Evolutionary conservation across 2,888 invertebrate species (phyloP), one percentile per base, ranked within the genome.

Genomic region (Drosophila aldrichi): DNA sequence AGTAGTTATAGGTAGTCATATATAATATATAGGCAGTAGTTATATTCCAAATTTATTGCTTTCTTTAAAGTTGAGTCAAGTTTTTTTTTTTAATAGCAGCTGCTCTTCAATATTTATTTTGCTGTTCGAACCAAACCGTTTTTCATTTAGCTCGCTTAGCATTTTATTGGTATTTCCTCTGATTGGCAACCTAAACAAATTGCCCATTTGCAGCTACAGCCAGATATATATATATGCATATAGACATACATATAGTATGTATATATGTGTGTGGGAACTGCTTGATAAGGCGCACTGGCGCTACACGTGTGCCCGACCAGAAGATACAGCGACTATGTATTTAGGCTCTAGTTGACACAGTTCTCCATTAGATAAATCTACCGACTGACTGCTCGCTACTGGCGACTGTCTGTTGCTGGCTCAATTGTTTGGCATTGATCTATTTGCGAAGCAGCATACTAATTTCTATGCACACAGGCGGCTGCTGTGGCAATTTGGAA

Each of bases 101-200:
- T 51, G 44, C 6, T 58, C 61, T 43, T 34, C 48, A 67, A 74
- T 69, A 57, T 65, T 51, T 54, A 25, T 25, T n/a, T 54, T 25
- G 51, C 16, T 69, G 55, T 58, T 55, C 40, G 40, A 63, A 32
- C 64, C 54, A 44, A 65, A 52, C 52, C 20, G 52, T 62, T 60
- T 70, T 55, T 36, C 70, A 82, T 79, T 82, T 70, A 82, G 78
- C 70, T 82, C 76, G 82, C 82, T 79, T 79, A 79, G 78, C 61
- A 41, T 77, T 77, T 81, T 58, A 77, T 77, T 81, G 67, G 67
- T 58, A 81, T 77, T 77, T 77, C 77, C 77, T 77, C 66, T 77
- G 81, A 77, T 77, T 77, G 81, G 54, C 75, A 40, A 25, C 51
- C 49, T 44, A 51, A 49, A 25, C 77, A 77, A 49, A 81, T 81